Base-by-base conservation (phyloP, 2,888 invertebrate genomes). In the Creontiades dilutus region DNA sequence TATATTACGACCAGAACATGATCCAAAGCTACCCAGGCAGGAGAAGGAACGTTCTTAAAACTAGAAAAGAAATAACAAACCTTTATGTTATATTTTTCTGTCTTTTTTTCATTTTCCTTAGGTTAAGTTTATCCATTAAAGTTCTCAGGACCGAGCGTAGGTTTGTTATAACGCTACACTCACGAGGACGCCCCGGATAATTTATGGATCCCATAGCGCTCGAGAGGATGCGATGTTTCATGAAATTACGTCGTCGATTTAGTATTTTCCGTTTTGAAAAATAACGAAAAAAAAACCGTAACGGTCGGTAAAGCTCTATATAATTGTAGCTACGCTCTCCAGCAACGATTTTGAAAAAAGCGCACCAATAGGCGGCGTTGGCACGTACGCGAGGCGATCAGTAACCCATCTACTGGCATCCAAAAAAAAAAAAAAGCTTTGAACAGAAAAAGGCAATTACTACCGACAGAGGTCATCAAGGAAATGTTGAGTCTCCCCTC, bases 361-460 rank as follows among this genome's bases (percentile, higher is more conserved):
- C 52, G 68, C 68, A 68, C 78, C 82, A 48, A 48, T 52, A 48
- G 82, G 82, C 82, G 48, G 82, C 52, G 82, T 52, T 82, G 82
- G 82, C 82, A 82, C 82, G 82, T 82, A 82, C 82, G 82, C 37
- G 47, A 47, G 47, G 55, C 82, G 82, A 82, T 82, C 82, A 82
- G 48, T 78, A 78, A 46, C 78, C 78, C 78, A 78, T 82, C 47
- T 52, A 68, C 19, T 52, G 27, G n/a, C 19, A 0, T 7, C 23
- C 27, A 28, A 28, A 48, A 28, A 12, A 12, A 80, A 12, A 46
- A 37, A 37, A 37, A 82, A 19, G 9, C 11, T 16, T 37, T 46
- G 78, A 52, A 82, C 61, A 86, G 86, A 86, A 86, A 86, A 68
- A 86, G 86, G 86, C 86, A 86, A 86, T 86, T 86, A 86, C 48